A percentile compares a stretch with the other conserved stretches of the same genome.
phyloP scores from a whole-genome alignment of 2,888 invertebrate genomes.

The Phymatocera aterrima region DNA sequence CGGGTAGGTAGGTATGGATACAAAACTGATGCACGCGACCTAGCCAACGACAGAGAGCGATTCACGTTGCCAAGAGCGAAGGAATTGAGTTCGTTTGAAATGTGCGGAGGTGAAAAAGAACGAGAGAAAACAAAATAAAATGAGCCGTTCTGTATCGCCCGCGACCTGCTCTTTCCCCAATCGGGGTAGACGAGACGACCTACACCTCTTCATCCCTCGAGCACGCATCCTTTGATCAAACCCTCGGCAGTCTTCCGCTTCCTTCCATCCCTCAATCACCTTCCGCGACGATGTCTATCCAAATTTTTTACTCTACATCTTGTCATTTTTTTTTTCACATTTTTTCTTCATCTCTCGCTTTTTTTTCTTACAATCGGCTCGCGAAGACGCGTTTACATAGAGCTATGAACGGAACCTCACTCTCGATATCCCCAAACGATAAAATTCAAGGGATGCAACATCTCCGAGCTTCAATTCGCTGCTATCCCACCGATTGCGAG shows the following conservation, averaged over 20 bases:
- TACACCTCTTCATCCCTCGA: constrained; percentile 50
- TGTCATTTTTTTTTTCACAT: not conserved
- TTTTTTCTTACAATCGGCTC: not conserved
- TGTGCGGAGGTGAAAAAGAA: constrained; percentile 51
- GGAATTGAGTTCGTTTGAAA: constrained; percentile 56
- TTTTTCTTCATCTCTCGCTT: not conserved
- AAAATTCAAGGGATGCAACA: no score
- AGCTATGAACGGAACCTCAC: no score
- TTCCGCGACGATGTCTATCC: constrained; percentile 26
- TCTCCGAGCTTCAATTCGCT: no score
- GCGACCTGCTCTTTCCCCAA: not conserved
- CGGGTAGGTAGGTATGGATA: not conserved
- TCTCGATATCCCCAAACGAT: no score
- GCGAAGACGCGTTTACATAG: no score
- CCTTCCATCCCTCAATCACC: constrained; percentile 42
- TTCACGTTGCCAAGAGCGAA: constrained; percentile 13
- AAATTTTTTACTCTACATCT: not conserved
- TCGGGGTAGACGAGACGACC: not conserved
- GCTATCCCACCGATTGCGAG: no score
- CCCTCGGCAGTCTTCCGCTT: constrained; percentile 50
- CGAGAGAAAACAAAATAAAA: not conserved
- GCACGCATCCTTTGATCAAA: constrained; percentile 58
- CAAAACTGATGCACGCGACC: constrained; percentile 47
- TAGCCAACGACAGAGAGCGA: constrained; percentile 55
- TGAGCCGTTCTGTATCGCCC: constrained; percentile 34